These are phyloP conservation scores for Scrobipalpa costella DNA, from an alignment of 2,888 invertebrate genomes.

Conservation along the genomic window DNA sequence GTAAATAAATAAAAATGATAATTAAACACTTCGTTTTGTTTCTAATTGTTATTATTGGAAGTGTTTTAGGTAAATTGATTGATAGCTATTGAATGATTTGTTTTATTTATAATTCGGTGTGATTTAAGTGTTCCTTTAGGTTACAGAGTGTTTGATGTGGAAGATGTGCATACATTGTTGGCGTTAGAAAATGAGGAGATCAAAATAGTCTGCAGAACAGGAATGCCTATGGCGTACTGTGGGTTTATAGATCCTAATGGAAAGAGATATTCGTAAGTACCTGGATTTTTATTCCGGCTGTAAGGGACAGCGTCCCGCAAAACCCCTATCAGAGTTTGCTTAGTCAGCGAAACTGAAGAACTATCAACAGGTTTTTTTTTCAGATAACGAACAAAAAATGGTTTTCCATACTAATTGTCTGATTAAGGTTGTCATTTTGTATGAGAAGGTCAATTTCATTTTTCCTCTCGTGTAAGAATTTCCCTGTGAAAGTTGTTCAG, in stretches of 20 bases:
- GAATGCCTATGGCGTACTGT: conserved; percentile 67
- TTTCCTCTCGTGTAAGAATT: no score
- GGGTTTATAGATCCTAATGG: conserved; percentile 70
- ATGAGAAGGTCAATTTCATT: no score
- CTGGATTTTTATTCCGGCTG: neutral
- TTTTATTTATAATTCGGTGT: neutral
- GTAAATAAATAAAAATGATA: neutral
- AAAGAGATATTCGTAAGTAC: conserved; percentile 70
- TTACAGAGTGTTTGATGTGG: conserved; percentile 57
- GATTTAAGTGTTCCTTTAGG: conserved; percentile 41
- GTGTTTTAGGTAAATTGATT: conserved; percentile 10
- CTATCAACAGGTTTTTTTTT: no score
- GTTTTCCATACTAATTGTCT: no score
- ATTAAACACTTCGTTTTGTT: neutral
- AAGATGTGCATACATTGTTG: conserved; percentile 60
- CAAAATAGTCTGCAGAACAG: conserved; percentile 60
- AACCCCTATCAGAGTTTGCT: neutral
- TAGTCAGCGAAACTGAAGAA: no score
- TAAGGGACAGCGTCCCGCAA: neutral
- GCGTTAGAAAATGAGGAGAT: conserved; percentile 63
- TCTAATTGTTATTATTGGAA: neutral
- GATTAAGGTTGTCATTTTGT: no score
- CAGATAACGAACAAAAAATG: no score
- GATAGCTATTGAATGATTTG: neutral
- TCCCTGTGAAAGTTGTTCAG: no score